These are phyloP conservation scores for Typhlomys cinereus DNA, from an alignment of 2,113 vertebrate genomes.

Conservation along the genomic window DNA sequence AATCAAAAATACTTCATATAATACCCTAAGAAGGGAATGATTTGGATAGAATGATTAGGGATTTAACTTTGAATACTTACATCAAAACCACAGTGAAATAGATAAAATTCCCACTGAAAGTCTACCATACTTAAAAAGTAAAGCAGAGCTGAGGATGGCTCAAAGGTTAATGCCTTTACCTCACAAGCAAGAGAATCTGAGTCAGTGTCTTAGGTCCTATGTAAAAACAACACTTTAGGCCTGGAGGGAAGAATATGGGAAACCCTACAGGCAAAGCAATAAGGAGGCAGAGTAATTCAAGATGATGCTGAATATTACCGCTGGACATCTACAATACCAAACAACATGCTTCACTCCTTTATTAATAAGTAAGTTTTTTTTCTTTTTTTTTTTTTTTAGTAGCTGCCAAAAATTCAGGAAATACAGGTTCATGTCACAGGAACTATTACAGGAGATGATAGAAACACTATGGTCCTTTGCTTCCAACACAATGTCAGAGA, in stretches of 20 bases:
- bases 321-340: too few relatives aligned
- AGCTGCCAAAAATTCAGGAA: not conserved
- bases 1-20: conserved; percentile 51
- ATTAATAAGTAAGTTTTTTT: not conserved
- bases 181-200: too few relatives aligned
- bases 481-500: not conserved
- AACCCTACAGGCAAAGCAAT: not conserved
- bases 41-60: conserved; percentile 25
- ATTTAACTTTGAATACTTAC: conserved; percentile 44
- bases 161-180: too few relatives aligned
- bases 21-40: conserved; percentile 12
- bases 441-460: not conserved
- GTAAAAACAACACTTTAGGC: too few relatives aligned
- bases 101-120: not conserved
- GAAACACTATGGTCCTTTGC: not conserved
- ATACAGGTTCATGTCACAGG: not conserved
- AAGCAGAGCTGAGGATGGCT: too few relatives aligned
- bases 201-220: too few relatives aligned
- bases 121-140: not conserved
- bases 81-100: conserved; percentile 27
- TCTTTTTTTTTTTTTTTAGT: not conserved
- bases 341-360: conserved; percentile 20
- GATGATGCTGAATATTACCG: too few relatives aligned
- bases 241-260: too few relatives aligned
- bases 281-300: too few relatives aligned